Base-by-base conservation (phyloP, 2,113 vertebrate genomes). In the Alosa alosa region DNA sequence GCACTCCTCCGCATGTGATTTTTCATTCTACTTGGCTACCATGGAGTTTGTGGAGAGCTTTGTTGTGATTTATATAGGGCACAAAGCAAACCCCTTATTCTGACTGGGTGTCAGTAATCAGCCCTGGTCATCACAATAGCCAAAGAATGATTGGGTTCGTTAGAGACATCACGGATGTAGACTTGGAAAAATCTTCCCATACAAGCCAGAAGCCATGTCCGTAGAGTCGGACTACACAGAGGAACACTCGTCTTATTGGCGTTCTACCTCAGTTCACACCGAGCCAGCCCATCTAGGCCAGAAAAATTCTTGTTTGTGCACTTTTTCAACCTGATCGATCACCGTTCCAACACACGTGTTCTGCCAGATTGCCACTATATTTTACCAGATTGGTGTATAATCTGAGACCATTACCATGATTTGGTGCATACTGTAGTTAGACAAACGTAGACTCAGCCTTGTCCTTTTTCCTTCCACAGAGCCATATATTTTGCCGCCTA, bases 401-500 rank as follows among this genome's bases (percentile, higher is more conserved):
- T 49, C 9, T 13, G 9, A 49, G 47, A 49, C 47, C 47, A 31
- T 31, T 31, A 31, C 31, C 31, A 31, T 31, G 31, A 31, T 31
- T 31, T 31, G 31, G 31, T 31, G 31, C 31, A 31, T 31, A 31
- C n/a, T n/a, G n/a, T n/a, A n/a, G n/a, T 31, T 31, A 31, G 31
- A 31, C 31, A 20, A 57, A 17, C 17, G 2, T 20, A 20, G 52
- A 50, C 47, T 41, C 5, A 1, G 0, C 1, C 49, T 68, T n/a
- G 85, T 11, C 83, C 0, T 10, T 31, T 68, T n/a, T 85, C 22
- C 82, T 75, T 60, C 39, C n/a, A 85, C 94, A 99, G 98, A 93
- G 98, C 98, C 1, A 99, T 99, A 94, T 99, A 99, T 91, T 99
- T 99, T 95, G 98, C 97, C 86, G 97, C 98, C 87, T 99, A 99